A percentile compares a stretch with the other conserved stretches of the same genome.
Evolutionary conservation across 2,797 vertebrate species (phyloP).

Genomic region (Scolopax bukidnonensis): DNA sequence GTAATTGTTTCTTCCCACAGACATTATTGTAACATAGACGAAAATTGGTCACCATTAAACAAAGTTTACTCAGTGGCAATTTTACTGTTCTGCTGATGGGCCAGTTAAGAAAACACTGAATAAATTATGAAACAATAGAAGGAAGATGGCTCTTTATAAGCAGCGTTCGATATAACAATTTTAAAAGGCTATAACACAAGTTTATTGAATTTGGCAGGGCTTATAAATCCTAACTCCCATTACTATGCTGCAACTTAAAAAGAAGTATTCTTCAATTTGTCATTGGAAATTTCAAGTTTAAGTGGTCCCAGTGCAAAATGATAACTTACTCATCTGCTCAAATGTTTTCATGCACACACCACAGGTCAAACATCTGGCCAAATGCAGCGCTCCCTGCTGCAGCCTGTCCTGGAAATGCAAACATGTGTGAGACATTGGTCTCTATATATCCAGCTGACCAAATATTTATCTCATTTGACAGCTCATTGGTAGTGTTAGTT

Average conservation of each 20-base stretch:
- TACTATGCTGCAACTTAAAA: background rate
- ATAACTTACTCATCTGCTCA: background rate
- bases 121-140: constrained; percentile 70
- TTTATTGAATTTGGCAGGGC: constrained; percentile 66
- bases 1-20: constrained; percentile 62
- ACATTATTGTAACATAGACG: constrained; percentile 57
- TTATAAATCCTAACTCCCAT: constrained; percentile 63
- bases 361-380: background rate
- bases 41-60: constrained; percentile 66
- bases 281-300: constrained; percentile 30
- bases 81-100: constrained; percentile 61
- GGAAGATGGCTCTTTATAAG: constrained; percentile 39
- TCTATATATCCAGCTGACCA: background rate
- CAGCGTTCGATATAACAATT: constrained; percentile 53
- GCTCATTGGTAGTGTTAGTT: background rate
- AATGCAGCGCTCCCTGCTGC: background rate
- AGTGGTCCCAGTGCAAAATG: constrained; percentile 24
- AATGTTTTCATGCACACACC: background rate
- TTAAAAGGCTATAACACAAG: constrained; percentile 67
- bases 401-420: background rate
- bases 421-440: background rate
- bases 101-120: constrained; percentile 64
- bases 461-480: background rate
- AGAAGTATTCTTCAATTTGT: constrained; percentile 28
- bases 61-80: constrained; percentile 66